A percentile compares a stretch with the other conserved stretches of the same genome.
These are phyloP conservation scores for Sabatieria punctata DNA, from an alignment of 2,888 invertebrate species.

Conservation along the genomic window DNA sequence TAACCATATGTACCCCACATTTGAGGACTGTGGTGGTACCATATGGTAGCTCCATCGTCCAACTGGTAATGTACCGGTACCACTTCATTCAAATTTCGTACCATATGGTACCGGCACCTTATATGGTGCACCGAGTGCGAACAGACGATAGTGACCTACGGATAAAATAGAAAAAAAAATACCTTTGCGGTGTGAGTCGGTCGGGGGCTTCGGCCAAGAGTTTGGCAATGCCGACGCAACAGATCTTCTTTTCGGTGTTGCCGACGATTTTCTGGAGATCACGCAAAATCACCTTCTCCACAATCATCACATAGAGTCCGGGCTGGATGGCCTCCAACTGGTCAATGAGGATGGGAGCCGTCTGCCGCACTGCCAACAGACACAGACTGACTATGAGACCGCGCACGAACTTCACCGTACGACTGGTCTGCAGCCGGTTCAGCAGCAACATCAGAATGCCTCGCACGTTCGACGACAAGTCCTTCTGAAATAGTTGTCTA, in stretches of 20 bases:
- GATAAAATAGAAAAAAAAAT: no score
- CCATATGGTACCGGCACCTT: no score
- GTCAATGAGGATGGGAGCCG: slow-evolving; percentile 53
- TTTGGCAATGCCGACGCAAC: slow-evolving; percentile 70
- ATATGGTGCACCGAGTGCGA: no score
- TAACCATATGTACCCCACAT: no score
- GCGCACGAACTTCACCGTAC: slow-evolving; percentile 84
- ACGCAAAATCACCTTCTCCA: slow-evolving; percentile 66
- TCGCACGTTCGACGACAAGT: neutral
- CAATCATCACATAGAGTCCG: slow-evolving; percentile 81
- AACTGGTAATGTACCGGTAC: no score
- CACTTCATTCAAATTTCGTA: no score
- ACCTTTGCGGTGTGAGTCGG: no score
- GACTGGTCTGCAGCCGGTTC: slow-evolving; percentile 72
- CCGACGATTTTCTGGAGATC: slow-evolving; percentile 74
- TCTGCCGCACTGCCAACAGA: slow-evolving; percentile 62
- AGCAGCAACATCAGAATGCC: slow-evolving; percentile 44
- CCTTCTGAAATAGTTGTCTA: neutral
- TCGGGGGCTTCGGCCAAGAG: slow-evolving; percentile 57
- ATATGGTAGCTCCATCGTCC: no score
- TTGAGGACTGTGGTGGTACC: no score
- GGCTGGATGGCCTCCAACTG: slow-evolving; percentile 68
- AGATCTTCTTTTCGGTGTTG: slow-evolving; percentile 64
- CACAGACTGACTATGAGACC: slow-evolving; percentile 73
- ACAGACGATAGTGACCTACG: no score